Evolutionary conservation across 2,797 vertebrate genomes (phyloP).

Genomic region (Pristis pectinata): DNA sequence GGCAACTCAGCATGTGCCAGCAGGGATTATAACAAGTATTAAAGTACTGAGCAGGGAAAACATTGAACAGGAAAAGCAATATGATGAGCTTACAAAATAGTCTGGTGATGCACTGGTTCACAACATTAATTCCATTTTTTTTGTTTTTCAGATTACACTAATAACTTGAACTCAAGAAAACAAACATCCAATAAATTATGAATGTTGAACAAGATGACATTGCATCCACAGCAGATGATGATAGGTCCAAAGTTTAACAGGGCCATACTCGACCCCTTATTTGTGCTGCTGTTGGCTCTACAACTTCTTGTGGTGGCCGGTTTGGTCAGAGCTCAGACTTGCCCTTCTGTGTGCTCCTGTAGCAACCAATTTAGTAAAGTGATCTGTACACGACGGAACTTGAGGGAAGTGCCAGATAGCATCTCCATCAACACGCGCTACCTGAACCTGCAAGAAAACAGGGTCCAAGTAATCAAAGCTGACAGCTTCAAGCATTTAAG

Average conservation of each 20-base stretch:
- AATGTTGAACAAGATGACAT: slow-evolving; percentile 99
- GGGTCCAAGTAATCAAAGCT: slow-evolving; percentile 97
- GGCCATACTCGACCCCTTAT: slow-evolving; percentile 98
- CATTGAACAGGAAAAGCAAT: not conserved
- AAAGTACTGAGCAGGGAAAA: not conserved
- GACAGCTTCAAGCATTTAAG: slow-evolving; percentile 98
- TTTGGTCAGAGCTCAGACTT: slow-evolving; percentile 94
- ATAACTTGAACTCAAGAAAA: slow-evolving; percentile 67
- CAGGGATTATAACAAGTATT: not conserved
- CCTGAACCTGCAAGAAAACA: slow-evolving; percentile 97
- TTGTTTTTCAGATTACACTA: slow-evolving; percentile 56
- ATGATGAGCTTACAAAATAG: not conserved
- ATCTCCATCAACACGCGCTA: slow-evolving; percentile 97
- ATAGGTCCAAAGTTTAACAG: slow-evolving; percentile 99
- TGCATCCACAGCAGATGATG: slow-evolving; percentile 99
- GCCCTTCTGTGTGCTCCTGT: slow-evolving; percentile 96
- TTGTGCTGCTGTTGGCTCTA: slow-evolving; percentile 96
- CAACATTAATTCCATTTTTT: slow-evolving; percentile 36
- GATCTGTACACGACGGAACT: slow-evolving; percentile 90
- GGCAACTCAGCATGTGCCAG: not conserved
- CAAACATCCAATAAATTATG: slow-evolving; percentile 97
- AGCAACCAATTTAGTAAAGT: slow-evolving; percentile 99
- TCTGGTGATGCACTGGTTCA: not conserved
- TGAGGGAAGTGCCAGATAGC: slow-evolving; percentile 93
- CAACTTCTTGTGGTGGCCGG: slow-evolving; percentile 97